Base-by-base conservation (phyloP, 2,797 vertebrate genomes). In the Orestias chungarensis region DNA sequence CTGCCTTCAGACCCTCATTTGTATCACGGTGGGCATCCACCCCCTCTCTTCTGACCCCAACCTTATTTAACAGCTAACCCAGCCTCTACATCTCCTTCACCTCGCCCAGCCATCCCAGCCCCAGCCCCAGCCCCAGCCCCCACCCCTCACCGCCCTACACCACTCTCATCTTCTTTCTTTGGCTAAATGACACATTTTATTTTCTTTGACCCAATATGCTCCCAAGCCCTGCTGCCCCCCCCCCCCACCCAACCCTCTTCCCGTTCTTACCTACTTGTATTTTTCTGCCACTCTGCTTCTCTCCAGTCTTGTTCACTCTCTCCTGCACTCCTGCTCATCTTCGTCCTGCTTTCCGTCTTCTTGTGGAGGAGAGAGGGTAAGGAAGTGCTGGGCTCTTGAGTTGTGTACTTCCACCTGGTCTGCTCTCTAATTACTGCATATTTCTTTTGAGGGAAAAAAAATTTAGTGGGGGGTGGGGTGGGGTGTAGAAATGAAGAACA, bases 1-100 rank as follows among this genome's bases (percentile, higher is more conserved):
- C 87, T 76, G 85, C 88, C 75, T 81, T 89, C 92, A 95, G 94
- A 96, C 93, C 93, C 93, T 94, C 95, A 94, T 96, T 96, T 96
- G 95, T 96, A 95, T 95, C 94, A 93, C 93, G 88, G 89, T 93
- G 92, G 89, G 95, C 93, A 94, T 91, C 90, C 83, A 75, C 84
- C 85, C 84, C 83, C 82, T 64, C 87, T 82, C 81, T 80, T 86
- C 78, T 90, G 87, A 89, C 89, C 88, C 82, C 82, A 88, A 87
- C 87, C 90, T 88, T 89, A 91, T 91, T 91, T 92, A 92, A 91
- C 85, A 88, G 88, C 91, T 88, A 89, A 90, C 89, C 90, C 87
- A 64, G 78, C 85, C 86, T 87, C 82, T 86, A 84, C 83, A 84
- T 85, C 86, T 85, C 86, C 85, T 87, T 88, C 87, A 89, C 84